Base-by-base conservation (phyloP, 2,888 invertebrate species). In the Seira musarum region DNA sequence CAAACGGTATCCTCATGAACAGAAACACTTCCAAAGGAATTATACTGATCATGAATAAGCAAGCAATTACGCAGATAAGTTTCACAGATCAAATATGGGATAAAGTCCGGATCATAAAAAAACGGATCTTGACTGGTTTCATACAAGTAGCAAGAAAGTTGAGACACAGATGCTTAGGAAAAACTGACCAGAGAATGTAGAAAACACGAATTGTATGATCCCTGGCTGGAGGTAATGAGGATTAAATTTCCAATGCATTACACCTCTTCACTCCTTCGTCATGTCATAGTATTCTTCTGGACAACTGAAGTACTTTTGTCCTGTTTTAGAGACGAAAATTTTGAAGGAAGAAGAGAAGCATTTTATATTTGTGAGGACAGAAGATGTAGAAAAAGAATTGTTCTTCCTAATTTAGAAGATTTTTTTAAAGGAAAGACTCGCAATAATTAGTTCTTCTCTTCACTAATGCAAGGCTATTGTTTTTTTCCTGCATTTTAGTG, bases 241-340 rank as follows among this genome's bases (percentile, higher is more conserved):
- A 60, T 60, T 5, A 60, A 21, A 21, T 60, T 60, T 60, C 60
- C 2, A 60, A 60, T 60, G 21, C 60, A 60, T 60, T 19, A 60
- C 60, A 22, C 60, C 10, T 60, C 60, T 21, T 5, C 2, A 13
- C 60, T 60, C 60, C n/a, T n/a, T n/a, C n/a, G n/a, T n/a, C n/a
- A n/a, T n/a, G n/a, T n/a, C n/a, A 49, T 13, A 49, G 15, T 49
- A n/a, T n/a, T 30, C 30, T 8, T 5, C 6, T 15, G 15, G 13
- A 3, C 49, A n/a, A 15, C 49, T 15, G 49, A 8, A 49, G 15
- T 15, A n/a, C 15, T 49, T 8, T 49, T 49, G 13, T 49, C 49
- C 13, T n/a, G 17, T 49, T n/a, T 49, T 49, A n/a, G 15, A 49
- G 6, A 49, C 15, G 6, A 13, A 49, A n/a, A 2, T 15, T 30